Evolutionary conservation across 2,888 invertebrate genomes (phyloP).

Genomic region (Drosophila nigricruria): DNA sequence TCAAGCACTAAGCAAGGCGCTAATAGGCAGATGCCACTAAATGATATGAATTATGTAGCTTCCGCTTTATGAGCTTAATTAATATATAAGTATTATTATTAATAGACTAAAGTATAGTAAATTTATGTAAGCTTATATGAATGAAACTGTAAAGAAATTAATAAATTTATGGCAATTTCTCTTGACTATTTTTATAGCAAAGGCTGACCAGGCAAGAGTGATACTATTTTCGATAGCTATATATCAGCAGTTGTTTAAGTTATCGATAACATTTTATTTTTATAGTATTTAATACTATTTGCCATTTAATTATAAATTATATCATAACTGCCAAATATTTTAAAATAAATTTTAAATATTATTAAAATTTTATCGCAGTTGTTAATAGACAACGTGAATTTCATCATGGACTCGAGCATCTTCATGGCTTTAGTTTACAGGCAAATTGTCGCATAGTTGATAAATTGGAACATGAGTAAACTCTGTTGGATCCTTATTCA

Average conservation of each 20-base stretch:
- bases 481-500: background rate
- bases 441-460: too few species aligned
- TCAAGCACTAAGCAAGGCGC: conserved; percentile 8
- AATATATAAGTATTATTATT: background rate
- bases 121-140: background rate
- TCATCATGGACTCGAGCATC: too few species aligned
- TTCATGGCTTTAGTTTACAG: too few species aligned
- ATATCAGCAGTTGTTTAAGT: background rate
- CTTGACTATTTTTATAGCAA: background rate
- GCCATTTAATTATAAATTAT: background rate
- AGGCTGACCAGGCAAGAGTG: background rate
- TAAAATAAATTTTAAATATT: background rate
- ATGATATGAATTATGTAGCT: too few species aligned
- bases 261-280: background rate
- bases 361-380: too few species aligned
- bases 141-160: background rate
- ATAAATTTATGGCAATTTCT: background rate
- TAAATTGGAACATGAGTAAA: background rate
- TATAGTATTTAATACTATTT: background rate
- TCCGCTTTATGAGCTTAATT: background rate
- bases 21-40: conserved; percentile 26
- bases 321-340: fast-evolving
- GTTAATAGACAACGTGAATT: too few species aligned
- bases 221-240: background rate
- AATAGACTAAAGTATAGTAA: background rate